A percentile compares a stretch with the other conserved stretches of the same genome.
phyloP scores from a whole-genome alignment of 2,888 invertebrate species.

The Gandaritis pyraliata region DNA sequence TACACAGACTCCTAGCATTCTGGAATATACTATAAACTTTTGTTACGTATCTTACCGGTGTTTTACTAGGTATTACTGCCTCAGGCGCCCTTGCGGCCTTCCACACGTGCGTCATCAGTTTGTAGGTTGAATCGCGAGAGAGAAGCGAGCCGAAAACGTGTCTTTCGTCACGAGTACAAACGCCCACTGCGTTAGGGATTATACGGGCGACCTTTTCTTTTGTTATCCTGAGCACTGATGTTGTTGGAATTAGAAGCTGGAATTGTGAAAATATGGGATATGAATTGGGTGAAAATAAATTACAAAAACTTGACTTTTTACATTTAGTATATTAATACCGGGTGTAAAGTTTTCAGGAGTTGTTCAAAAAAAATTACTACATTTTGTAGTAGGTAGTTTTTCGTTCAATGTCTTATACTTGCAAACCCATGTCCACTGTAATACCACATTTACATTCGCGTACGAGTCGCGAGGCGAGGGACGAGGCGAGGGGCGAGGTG shows the following conservation, averaged over 20 bases:
- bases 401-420: too few relatives aligned
- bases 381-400: too few relatives aligned
- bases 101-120: conserved; percentile 94
- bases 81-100: conserved; percentile 85
- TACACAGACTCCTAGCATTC: conserved; percentile 95
- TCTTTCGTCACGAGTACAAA: conserved; percentile 92
- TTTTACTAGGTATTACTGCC: conserved; percentile 62
- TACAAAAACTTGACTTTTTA: too few relatives aligned
- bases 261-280: conserved; percentile 15
- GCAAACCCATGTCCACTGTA: too few relatives aligned
- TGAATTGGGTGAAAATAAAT: too few relatives aligned
- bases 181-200: conserved; percentile 97
- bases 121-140: conserved; percentile 94
- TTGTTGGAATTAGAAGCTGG: conserved; percentile 94
- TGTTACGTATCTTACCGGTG: conserved; percentile 54
- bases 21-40: conserved; percentile 89
- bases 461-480: too few relatives aligned
- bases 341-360: too few relatives aligned
- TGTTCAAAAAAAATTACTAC: too few relatives aligned
- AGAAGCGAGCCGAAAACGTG: conserved; percentile 96
- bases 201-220: conserved; percentile 97
- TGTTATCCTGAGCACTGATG: conserved; percentile 93
- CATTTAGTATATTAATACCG: too few relatives aligned
- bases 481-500: too few relatives aligned
- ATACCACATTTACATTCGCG: too few relatives aligned